phyloP scores from a whole-genome alignment of 2,797 vertebrate genomes.

The Tadarida brasiliensis region DNA sequence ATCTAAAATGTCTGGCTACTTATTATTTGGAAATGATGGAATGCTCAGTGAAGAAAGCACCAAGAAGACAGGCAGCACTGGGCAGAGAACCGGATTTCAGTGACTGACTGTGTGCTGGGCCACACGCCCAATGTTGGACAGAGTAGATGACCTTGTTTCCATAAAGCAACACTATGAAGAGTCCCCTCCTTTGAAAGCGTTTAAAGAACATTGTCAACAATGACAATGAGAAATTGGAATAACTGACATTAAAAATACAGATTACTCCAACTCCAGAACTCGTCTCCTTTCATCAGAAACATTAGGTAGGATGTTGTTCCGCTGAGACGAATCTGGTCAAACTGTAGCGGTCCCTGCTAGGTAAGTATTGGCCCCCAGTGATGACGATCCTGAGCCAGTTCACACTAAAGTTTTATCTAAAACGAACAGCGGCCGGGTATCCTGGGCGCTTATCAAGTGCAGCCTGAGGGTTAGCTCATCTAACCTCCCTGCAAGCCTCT shows the following conservation, averaged over 20 bases:
- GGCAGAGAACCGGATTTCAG: background rate
- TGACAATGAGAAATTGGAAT: background rate
- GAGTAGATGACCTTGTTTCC: background rate
- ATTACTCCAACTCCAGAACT: constrained; percentile 21
- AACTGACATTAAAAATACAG: background rate
- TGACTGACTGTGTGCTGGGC: fast-evolving
- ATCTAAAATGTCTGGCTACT: background rate
- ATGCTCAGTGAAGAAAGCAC: background rate
- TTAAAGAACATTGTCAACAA: background rate
- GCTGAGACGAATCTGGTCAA: background rate
- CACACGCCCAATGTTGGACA: fast-evolving
- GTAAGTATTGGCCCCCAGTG: background rate
- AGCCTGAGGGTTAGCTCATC: background rate
- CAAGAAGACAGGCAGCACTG: background rate
- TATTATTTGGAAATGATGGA: background rate
- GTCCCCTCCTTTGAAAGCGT: background rate
- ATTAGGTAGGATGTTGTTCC: background rate
- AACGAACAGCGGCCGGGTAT: background rate
- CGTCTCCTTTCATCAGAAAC: background rate
- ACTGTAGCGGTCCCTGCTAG: background rate
- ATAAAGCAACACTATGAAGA: background rate
- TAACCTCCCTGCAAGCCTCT: background rate
- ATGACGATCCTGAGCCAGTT: background rate
- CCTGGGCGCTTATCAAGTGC: background rate
- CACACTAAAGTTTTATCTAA: constrained; percentile 33